These are phyloP conservation scores for Oxycera nigricornis DNA, from an alignment of 2,888 invertebrate genomes.

Conservation along the genomic window DNA sequence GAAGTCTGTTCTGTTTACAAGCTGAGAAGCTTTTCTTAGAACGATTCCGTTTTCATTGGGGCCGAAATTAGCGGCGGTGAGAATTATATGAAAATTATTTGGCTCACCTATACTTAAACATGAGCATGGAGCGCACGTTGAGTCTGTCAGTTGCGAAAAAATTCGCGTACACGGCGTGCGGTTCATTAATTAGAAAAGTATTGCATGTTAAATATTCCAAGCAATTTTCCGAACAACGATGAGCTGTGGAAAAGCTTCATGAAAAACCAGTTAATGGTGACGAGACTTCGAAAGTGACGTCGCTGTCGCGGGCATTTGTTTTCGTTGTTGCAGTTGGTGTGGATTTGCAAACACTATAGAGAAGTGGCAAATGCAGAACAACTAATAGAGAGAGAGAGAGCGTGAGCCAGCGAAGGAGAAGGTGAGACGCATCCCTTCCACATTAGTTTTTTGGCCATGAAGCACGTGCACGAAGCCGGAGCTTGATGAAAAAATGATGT, in stretches of 20 bases:
- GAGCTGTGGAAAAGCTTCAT: too few species aligned
- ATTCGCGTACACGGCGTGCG: not conserved
- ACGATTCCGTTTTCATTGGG: not conserved
- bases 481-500: too few species aligned
- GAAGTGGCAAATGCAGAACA: too few species aligned
- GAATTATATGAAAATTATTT: slow-evolving; percentile 8
- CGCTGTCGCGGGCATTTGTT: too few species aligned
- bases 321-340: too few species aligned
- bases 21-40: slow-evolving; percentile 16
- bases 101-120: slow-evolving; percentile 4
- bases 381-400: too few species aligned
- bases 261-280: too few species aligned
- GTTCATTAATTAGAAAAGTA: not conserved
- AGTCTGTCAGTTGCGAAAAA: not conserved
- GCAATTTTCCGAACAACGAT: not conserved
- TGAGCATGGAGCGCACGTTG: not conserved
- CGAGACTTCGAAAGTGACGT: too few species aligned
- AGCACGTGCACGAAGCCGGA: not conserved
- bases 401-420: too few species aligned
- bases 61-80: not conserved
- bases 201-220: not conserved
- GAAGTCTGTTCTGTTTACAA: slow-evolving; percentile 10
- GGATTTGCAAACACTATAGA: too few species aligned
- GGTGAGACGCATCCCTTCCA: not conserved
- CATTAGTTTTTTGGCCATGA: not conserved